Evolutionary conservation across 2,888 invertebrate genomes (phyloP).

Genomic region (Acleris emargana): DNA sequence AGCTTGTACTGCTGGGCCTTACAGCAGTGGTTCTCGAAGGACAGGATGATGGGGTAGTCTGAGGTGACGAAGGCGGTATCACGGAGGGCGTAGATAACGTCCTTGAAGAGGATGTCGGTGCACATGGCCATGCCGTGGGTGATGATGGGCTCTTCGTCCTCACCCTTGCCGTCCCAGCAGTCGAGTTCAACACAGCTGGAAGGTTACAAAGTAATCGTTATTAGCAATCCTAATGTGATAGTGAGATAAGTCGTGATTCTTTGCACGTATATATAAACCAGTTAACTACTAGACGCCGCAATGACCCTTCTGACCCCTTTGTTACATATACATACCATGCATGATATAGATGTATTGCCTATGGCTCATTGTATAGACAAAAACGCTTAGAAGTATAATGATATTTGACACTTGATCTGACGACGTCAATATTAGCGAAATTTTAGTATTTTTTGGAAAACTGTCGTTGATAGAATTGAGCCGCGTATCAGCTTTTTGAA

Average conservation of each 20-base stretch:
- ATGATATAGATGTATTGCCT: background rate
- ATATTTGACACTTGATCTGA: too few species aligned
- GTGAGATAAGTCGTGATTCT: too few species aligned
- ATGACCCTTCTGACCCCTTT: conserved; percentile 20
- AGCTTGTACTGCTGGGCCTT: conserved; percentile 98
- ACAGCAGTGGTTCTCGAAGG: conserved; percentile 99
- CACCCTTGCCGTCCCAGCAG: conserved; percentile 99
- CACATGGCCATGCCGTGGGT: conserved; percentile 99
- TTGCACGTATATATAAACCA: background rate
- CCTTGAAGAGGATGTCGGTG: conserved; percentile 98
- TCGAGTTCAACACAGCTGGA: conserved; percentile 97
- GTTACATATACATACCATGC: background rate
- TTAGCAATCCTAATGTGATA: too few species aligned
- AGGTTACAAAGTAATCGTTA: conserved; percentile 16
- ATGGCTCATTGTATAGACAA: background rate
- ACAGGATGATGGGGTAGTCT: conserved; percentile 98
- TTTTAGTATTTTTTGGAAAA: too few species aligned
- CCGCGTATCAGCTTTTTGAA: too few species aligned
- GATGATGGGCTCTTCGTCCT: conserved; percentile 99
- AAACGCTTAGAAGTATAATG: too few species aligned
- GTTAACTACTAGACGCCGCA: conserved; percentile 5
- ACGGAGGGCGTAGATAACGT: conserved; percentile 97
- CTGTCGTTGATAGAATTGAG: too few species aligned
- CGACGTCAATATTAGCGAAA: too few species aligned
- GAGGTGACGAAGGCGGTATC: conserved; percentile 99